Conservation (phyloP, 1,140 invertebrate species). For the Schmidtea mediterranea region DNA sequence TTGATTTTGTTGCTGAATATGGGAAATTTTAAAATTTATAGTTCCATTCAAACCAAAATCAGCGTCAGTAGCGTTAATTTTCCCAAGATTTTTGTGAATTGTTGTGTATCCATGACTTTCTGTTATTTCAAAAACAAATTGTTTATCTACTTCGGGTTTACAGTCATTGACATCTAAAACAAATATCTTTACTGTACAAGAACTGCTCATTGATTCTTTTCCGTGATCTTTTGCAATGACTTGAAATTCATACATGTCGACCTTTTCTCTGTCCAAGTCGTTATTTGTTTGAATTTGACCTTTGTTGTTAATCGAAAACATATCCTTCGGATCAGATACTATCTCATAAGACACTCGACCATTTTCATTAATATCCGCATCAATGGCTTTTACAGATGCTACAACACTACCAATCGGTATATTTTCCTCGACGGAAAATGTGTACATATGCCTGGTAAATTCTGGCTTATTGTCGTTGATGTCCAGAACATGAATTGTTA, state of each 20-base stretch:
- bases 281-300: conserved; percentile 46
- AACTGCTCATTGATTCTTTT: conserved; percentile 14
- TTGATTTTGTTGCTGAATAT: too few species aligned
- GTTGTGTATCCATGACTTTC: conserved; percentile 6
- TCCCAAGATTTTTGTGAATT: conserved; percentile 6
- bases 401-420: conserved; percentile 11
- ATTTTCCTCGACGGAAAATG: conserved; percentile 12
- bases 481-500: conserved; percentile 8
- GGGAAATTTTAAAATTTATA: too few species aligned
- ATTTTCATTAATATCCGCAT: conserved; percentile 14
- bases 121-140: conserved; percentile 6
- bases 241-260: conserved; percentile 9
- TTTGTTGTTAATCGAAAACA: not conserved
- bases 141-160: conserved; percentile 6
- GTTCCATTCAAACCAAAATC: conserved; percentile 4
- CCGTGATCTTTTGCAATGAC: conserved; percentile 12
- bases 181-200: conserved; percentile 36
- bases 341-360: conserved; percentile 11
- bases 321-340: not conserved
- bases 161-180: conserved; percentile 41
- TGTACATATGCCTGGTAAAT: conserved; percentile 5
- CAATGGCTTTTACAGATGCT: conserved; percentile 13
- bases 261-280: conserved; percentile 21
- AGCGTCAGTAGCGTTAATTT: conserved; percentile 8
- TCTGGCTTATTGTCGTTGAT: conserved; percentile 9